Evolutionary conservation across 2,888 invertebrate species (phyloP), one percentile per base, ranked within the genome.

Genomic region (Nycteola revayana): DNA sequence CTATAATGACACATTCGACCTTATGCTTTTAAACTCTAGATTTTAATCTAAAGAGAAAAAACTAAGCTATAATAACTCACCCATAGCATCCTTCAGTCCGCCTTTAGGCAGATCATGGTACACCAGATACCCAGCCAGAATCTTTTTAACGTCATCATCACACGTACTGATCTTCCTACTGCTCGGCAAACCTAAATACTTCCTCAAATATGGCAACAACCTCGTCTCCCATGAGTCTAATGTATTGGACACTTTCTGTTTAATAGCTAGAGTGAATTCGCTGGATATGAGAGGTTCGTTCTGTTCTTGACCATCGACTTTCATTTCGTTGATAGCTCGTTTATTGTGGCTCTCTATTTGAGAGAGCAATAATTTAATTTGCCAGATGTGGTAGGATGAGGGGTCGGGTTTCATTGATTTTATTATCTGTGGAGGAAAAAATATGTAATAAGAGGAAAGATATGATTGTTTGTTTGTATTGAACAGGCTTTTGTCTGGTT

Each of bases 281-380:
- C 86, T 76, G 1, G 91, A 90, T 9, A 93, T 78, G 5, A 93
- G 65, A 0, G 90, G 87, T 45, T 90, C 85, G 45, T 42, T 60
- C 0, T 60, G 47, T 4, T 81, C 81, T 3, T 68, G 66, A 0
- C 71, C 81, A 54, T 84, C 86, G 0, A 82, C 45, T 2, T 60
- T 63, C 81, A 79, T 83, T 21, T 78, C 77, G 41, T 52, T 53
- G 11, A 64, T 50, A 0, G 57, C 20, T 1, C 57, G 60, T 3
- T 42, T 52, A 58, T 72, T 67, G 72, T 82, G 65, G 49, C 74
- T 69, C 49, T 89, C 71, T 3, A 90, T 84, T 51, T 92, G 93
- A 0, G 92, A 89, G 1, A 90, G 90, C 2, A 92, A 83, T 0
- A 94, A 82, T 66, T 94, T 95, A 26, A 95, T 89, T 71, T 96